Evolutionary conservation across 2,888 invertebrate genomes (phyloP).

Genomic region (Cheilosia scutellata): DNA sequence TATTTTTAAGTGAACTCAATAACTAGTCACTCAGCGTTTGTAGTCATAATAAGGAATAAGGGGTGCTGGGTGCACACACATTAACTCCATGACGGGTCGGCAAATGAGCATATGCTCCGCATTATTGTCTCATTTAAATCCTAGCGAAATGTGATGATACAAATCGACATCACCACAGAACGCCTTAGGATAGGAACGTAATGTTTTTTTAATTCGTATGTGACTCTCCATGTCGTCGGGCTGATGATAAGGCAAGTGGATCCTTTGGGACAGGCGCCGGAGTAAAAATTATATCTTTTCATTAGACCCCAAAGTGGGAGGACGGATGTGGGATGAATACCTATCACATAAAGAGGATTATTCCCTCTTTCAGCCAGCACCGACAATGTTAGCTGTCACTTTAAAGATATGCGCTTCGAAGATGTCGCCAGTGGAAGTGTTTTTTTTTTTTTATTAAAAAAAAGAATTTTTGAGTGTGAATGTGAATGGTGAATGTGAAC

Average conservation of each 20-base stretch:
- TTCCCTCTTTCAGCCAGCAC: conserved; percentile 19
- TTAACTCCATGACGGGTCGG: conserved; percentile 50
- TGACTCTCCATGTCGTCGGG: neutral
- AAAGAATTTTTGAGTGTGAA: conserved; percentile 17
- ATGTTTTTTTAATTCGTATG: conserved; percentile 7
- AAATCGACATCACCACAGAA: conserved; percentile 48
- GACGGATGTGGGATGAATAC: conserved; percentile 26
- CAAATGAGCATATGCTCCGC: conserved; percentile 64
- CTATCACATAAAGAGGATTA: conserved; percentile 49
- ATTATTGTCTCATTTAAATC: conserved; percentile 63
- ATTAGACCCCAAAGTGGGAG: conserved; percentile 39
- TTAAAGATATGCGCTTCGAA: conserved; percentile 21
- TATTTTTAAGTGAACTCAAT: neutral
- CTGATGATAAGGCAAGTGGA: neutral
- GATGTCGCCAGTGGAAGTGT: conserved; percentile 9
- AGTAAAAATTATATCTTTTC: conserved; percentile 58
- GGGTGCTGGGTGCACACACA: neutral
- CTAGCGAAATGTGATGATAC: conserved; percentile 51
- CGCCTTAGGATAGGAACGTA: conserved; percentile 12
- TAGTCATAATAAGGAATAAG: neutral
- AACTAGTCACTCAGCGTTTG: conserved; percentile 10
- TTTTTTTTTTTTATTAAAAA: neutral
- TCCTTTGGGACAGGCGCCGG: conserved; percentile 24
- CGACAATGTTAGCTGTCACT: conserved; percentile 16
- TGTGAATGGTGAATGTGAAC: conserved; percentile 15